Evolutionary conservation across 1,140 invertebrate genomes (phyloP).

Genomic region (Chrysopa pallens): DNA sequence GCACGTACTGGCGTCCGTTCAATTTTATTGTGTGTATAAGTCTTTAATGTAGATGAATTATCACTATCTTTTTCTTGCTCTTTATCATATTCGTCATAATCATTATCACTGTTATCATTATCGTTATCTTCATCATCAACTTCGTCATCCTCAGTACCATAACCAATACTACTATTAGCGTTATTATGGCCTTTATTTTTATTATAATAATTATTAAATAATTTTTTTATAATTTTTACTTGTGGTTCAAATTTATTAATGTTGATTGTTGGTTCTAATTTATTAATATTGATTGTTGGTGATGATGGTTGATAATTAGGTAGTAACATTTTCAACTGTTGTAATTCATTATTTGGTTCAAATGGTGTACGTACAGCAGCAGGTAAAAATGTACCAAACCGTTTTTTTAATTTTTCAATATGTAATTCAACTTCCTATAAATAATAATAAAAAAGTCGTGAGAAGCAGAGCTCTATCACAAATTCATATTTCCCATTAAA

Average conservation of each 20-base stretch:
- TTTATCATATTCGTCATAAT: constrained; percentile 9
- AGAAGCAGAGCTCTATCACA: too few species aligned
- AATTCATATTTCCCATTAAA: too few species aligned
- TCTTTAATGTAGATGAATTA: neutral
- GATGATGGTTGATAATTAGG: constrained; percentile 30
- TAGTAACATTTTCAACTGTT: constrained; percentile 49
- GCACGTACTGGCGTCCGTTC: too few species aligned
- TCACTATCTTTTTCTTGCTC: constrained; percentile 6
- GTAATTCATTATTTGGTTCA: constrained; percentile 40
- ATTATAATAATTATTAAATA: neutral
- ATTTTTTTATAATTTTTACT: constrained; percentile 1
- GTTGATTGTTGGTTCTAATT: neutral
- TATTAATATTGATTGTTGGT: constrained; percentile 1
- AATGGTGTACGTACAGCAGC: constrained; percentile 52
- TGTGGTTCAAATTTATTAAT: constrained; percentile 6
- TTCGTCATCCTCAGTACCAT: constrained; percentile 6
- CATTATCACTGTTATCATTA: constrained; percentile 7
- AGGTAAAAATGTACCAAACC: constrained; percentile 63
- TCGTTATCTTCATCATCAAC: constrained; percentile 4
- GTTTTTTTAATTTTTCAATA: constrained; percentile 47
- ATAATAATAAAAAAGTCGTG: too few species aligned
- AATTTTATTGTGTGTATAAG: neutral
- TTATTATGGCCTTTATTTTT: neutral
- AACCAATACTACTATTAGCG: constrained; percentile 10
- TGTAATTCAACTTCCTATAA: constrained; percentile 52